Conservation (phyloP, 1,140 invertebrate species). For the Physella acuta region DNA sequence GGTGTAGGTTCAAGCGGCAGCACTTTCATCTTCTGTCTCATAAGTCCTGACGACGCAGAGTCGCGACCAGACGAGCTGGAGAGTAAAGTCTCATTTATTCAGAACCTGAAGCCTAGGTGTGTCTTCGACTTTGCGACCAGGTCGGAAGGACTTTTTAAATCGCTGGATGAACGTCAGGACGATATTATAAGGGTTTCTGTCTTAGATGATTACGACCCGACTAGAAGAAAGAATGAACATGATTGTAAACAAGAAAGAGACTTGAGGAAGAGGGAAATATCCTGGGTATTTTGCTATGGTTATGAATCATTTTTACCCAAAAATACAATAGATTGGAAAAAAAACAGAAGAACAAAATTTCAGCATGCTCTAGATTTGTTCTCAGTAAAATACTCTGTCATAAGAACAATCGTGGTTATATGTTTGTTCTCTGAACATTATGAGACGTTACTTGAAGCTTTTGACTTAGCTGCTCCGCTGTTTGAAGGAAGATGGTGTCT, state of each 20-base stretch:
- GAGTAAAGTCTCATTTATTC: constrained; percentile 23
- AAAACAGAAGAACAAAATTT: constrained; percentile 33
- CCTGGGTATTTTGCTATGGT: constrained; percentile 43
- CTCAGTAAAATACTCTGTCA: constrained; percentile 29
- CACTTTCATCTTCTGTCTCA: constrained; percentile 25
- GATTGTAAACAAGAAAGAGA: constrained; percentile 29
- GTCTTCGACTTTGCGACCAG: constrained; percentile 31
- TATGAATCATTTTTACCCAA: constrained; percentile 26
- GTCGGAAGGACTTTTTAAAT: constrained; percentile 4
- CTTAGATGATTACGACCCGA: constrained; percentile 28
- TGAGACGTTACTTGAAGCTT: constrained; percentile 42
- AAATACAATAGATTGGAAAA: constrained; percentile 36
- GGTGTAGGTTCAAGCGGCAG: constrained; percentile 18
- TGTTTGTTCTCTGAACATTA: constrained; percentile 38
- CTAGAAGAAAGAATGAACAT: background rate
- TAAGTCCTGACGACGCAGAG: background rate
- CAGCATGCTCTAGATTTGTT: constrained; percentile 38
- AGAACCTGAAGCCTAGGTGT: constrained; percentile 18
- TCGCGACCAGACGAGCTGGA: constrained; percentile 11
- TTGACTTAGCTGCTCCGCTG: constrained; percentile 33
- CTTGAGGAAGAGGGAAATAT: constrained; percentile 21
- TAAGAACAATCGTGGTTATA: constrained; percentile 36
- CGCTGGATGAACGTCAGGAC: constrained; percentile 8
- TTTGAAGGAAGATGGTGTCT: constrained; percentile 42
- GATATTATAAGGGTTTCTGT: constrained; percentile 24